phyloP scores from a whole-genome alignment of 2,113 vertebrate genomes.

The Antigone vipio region DNA sequence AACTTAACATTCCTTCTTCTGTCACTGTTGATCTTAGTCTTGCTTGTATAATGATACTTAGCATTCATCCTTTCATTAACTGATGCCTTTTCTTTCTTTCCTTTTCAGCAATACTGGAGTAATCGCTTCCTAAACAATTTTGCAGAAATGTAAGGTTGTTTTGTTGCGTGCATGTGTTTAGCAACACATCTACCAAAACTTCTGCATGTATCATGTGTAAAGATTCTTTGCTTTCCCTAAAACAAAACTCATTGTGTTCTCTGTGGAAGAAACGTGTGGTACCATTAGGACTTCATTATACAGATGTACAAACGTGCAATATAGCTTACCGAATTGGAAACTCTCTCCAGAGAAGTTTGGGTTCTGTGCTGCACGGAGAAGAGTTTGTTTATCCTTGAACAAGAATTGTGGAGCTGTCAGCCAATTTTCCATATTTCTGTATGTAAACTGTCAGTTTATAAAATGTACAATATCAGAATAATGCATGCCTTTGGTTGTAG shows the following conservation, averaged over 20 bases:
- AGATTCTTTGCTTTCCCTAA: conserved; percentile 67
- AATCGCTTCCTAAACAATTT: conserved; percentile 85
- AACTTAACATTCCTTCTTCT: conserved; percentile 41
- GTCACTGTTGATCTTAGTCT: conserved; percentile 62
- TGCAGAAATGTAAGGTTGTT: conserved; percentile 91
- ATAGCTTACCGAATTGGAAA: conserved; percentile 60
- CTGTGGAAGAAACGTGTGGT: conserved; percentile 78
- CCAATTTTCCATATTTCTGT: conserved; percentile 72
- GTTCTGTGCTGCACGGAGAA: conserved; percentile 79
- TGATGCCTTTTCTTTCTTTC: conserved; percentile 74
- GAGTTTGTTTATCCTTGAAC: conserved; percentile 70
- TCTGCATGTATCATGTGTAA: conserved; percentile 87
- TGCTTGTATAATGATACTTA: conserved; percentile 34
- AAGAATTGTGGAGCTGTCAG: conserved; percentile 71
- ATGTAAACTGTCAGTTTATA: conserved; percentile 80
- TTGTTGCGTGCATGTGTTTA: conserved; percentile 93
- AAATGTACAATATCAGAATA: conserved; percentile 80
- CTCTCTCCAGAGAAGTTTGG: conserved; percentile 70
- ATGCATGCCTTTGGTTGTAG: conserved; percentile 91
- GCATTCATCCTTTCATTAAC: conserved; percentile 66
- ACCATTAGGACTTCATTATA: conserved; percentile 71
- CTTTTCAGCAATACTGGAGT: conserved; percentile 91
- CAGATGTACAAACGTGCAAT: conserved; percentile 76
- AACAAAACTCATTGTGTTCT: conserved; percentile 71
- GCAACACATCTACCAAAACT: conserved; percentile 86